These are phyloP conservation scores for Recurvirostra avosetta DNA, from an alignment of 2,113 vertebrate species.

Conservation along the genomic window DNA sequence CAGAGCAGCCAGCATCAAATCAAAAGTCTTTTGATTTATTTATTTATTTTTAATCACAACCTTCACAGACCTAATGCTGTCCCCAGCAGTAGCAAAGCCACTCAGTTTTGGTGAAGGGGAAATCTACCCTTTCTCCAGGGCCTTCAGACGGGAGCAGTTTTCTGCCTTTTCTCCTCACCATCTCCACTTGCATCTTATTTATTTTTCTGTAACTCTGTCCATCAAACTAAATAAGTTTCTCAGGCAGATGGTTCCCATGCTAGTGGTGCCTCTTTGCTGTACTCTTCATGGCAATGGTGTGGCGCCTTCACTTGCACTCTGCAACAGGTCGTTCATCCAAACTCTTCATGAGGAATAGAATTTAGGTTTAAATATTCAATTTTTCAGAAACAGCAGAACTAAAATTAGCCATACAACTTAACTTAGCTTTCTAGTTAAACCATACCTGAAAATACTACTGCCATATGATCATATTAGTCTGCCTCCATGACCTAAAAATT, in stretches of 20 bases:
- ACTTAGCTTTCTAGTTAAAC: background rate
- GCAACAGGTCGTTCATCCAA: background rate
- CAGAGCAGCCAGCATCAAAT: background rate
- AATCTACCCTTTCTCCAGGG: background rate
- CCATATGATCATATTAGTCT: background rate
- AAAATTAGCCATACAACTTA: background rate
- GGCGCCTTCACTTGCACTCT: background rate
- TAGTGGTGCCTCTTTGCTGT: background rate
- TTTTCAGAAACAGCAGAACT: background rate
- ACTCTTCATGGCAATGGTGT: accelerated
- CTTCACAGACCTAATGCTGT: background rate
- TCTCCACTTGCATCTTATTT: background rate
- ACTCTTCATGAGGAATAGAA: background rate
- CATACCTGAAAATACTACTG: background rate
- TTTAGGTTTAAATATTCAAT: background rate
- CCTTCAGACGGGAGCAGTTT: background rate
- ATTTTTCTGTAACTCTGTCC: background rate
- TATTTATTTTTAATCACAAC: background rate
- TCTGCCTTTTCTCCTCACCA: background rate
- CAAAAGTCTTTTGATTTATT: background rate
- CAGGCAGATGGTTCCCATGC: background rate
- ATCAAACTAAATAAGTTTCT: background rate
- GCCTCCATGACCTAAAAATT: background rate
- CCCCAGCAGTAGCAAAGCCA: background rate
- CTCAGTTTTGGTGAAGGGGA: background rate